Evolutionary conservation across 2,113 vertebrate species (phyloP).

Genomic region (Ammodytes dubius): DNA sequence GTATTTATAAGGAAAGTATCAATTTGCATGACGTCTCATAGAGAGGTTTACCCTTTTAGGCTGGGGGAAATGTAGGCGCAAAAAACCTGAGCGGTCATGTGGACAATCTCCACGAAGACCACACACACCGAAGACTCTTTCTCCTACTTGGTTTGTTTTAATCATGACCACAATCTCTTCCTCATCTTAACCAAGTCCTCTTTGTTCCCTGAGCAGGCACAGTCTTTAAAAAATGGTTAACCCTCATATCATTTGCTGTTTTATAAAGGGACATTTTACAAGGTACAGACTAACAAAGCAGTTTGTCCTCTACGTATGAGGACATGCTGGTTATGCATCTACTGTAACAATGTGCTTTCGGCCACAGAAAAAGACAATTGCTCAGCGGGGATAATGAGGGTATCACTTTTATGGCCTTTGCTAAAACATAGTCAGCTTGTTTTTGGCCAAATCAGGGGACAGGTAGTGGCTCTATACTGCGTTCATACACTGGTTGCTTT

Average conservation of each 20-base stretch:
- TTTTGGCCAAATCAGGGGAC: conserved; percentile 33
- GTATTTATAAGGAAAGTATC: not conserved
- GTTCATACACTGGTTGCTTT: conserved; percentile 23
- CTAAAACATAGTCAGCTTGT: conserved; percentile 31
- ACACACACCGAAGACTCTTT: too few species aligned
- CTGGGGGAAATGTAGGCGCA: not conserved
- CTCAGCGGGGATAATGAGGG: conserved; percentile 29
- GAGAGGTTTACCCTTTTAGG: conserved; percentile 1
- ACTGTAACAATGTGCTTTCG: not conserved
- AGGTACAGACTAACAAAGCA: not conserved
- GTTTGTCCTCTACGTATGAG: not conserved
- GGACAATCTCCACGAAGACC: too few species aligned
- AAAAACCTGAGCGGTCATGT: not conserved
- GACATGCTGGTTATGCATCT: not conserved
- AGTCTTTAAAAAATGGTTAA: not conserved
- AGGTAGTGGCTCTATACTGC: conserved; percentile 38
- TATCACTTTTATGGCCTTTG: conserved; percentile 26
- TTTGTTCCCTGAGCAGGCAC: not conserved
- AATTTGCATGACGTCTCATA: not conserved
- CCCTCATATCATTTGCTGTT: not conserved
- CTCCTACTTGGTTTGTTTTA: too few species aligned
- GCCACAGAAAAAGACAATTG: conserved; percentile 7
- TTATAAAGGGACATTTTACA: too few species aligned
- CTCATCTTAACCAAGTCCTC: too few species aligned
- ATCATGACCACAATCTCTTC: too few species aligned